Conservation (phyloP, 2,113 vertebrate genomes). For the Eleginops maclovinus region DNA sequence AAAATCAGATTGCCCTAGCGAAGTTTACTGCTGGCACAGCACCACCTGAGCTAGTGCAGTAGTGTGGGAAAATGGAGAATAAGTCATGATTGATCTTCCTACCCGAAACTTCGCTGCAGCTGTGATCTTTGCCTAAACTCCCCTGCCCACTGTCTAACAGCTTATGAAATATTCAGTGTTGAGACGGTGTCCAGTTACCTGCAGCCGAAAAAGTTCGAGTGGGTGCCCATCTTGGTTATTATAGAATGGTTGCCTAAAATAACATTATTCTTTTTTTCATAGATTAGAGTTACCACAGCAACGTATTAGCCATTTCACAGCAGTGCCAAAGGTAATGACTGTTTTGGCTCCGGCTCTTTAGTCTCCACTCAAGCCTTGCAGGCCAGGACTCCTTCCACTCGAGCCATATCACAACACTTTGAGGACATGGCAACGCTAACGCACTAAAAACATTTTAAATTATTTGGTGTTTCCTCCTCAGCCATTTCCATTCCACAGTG, state of each 20-base stretch:
- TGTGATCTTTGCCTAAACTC: conserved; percentile 53
- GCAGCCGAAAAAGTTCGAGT: conserved; percentile 7
- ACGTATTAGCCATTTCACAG: conserved; percentile 32
- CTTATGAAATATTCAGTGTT: conserved; percentile 62
- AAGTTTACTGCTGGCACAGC: conserved; percentile 47
- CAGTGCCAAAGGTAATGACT: conserved; percentile 29
- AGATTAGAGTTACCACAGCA: conserved; percentile 29
- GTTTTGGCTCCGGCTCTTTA: conserved; percentile 13
- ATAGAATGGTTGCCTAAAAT: conserved; percentile 4
- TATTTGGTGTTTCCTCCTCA: conserved; percentile 39
- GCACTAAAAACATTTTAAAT: neutral
- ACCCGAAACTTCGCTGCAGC: conserved; percentile 58
- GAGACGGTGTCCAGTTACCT: conserved; percentile 45
- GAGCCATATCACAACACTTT: conserved; percentile 16
- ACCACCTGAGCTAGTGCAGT: conserved; percentile 30
- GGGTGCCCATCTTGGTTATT: neutral
- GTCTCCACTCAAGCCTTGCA: conserved; percentile 11
- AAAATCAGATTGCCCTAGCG: conserved; percentile 33
- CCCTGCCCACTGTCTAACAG: conserved; percentile 31
- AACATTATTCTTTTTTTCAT: conserved; percentile 25
- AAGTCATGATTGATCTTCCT: conserved; percentile 59
- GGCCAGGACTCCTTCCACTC: neutral
- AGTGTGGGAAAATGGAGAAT: conserved; percentile 62
- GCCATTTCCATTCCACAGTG: neutral
- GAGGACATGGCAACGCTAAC: conserved; percentile 8